These are phyloP conservation scores for Drosophila putrida DNA, from an alignment of 2,888 invertebrate genomes.

Conservation along the genomic window DNA sequence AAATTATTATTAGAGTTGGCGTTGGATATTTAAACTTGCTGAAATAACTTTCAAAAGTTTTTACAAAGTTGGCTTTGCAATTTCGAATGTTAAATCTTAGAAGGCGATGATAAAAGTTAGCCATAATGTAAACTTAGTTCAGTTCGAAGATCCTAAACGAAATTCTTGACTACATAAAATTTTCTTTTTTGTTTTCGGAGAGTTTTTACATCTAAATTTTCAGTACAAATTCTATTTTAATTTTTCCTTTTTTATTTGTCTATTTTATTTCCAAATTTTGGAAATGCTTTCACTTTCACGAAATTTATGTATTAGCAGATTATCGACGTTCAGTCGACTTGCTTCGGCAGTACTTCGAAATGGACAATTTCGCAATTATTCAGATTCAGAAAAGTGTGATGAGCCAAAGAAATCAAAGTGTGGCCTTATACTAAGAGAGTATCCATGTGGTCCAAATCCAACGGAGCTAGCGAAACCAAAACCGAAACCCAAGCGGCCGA, in stretches of 20 bases:
- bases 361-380: slow-evolving; percentile 19
- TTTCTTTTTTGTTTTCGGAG: too few species aligned
- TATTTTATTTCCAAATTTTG: not conserved
- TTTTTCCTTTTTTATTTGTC: too few species aligned
- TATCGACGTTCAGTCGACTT: not conserved
- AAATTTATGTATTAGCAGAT: not conserved
- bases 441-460: slow-evolving; percentile 20
- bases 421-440: slow-evolving; percentile 19
- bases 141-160: too few species aligned
- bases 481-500: not conserved
- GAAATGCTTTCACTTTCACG: slow-evolving; percentile 10
- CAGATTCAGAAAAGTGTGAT: slow-evolving; percentile 9
- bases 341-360: not conserved
- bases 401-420: slow-evolving; percentile 14
- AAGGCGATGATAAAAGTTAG: too few species aligned
- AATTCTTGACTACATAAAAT: too few species aligned
- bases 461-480: not conserved
- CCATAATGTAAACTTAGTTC: too few species aligned
- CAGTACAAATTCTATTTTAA: too few species aligned
- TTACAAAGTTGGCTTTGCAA: too few species aligned
- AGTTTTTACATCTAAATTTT: slow-evolving; percentile 1
- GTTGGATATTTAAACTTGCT: too few species aligned
- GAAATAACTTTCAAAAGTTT: too few species aligned
- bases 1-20: too few species aligned
- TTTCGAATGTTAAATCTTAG: too few species aligned